These are phyloP conservation scores for Leptogaster cylindrica DNA, from an alignment of 2,888 invertebrate genomes.

Conservation along the genomic window DNA sequence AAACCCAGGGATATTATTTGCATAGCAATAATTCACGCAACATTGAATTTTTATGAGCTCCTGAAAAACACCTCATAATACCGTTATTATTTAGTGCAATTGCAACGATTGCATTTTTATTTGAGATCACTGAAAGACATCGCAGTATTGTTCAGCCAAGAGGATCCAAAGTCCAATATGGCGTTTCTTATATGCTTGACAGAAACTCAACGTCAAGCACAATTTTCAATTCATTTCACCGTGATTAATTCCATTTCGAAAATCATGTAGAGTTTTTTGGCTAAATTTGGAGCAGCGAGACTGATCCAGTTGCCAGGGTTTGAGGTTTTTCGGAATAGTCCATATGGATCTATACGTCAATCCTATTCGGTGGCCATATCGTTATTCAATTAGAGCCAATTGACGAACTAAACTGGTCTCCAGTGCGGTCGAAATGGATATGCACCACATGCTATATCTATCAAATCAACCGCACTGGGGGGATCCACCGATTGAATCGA, in stretches of 20 bases:
- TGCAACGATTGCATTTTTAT: too few relatives aligned
- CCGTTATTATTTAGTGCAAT: slow-evolving; percentile 29
- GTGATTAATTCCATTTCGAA: neutral
- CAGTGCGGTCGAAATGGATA: slow-evolving; percentile 33
- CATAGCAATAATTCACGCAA: slow-evolving; percentile 33
- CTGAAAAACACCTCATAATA: slow-evolving; percentile 35
- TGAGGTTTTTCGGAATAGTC: too few relatives aligned
- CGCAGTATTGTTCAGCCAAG: too few relatives aligned
- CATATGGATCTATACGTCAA: too few relatives aligned
- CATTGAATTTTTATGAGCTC: slow-evolving; percentile 22
- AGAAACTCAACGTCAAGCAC: neutral
- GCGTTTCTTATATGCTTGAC: too few relatives aligned
- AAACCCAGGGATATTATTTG: slow-evolving; percentile 10
- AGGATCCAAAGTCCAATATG: too few relatives aligned
- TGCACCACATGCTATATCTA: slow-evolving; percentile 30
- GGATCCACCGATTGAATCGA: slow-evolving; percentile 38
- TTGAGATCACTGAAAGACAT: too few relatives aligned
- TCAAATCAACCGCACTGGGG: slow-evolving; percentile 18
- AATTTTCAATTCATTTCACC: neutral
- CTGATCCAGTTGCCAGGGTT: neutral
- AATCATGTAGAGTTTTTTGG: neutral
- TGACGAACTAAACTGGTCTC: slow-evolving; percentile 22
- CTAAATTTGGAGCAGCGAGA: neutral
- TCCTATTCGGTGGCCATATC: slow-evolving; percentile 14
- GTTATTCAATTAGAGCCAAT: slow-evolving; percentile 40